Percentiles rank a stretch among this genome's conserved stretches.
phyloP scores from a whole-genome alignment of 2,888 invertebrate species.

The Cyaniris semiargus region DNA sequence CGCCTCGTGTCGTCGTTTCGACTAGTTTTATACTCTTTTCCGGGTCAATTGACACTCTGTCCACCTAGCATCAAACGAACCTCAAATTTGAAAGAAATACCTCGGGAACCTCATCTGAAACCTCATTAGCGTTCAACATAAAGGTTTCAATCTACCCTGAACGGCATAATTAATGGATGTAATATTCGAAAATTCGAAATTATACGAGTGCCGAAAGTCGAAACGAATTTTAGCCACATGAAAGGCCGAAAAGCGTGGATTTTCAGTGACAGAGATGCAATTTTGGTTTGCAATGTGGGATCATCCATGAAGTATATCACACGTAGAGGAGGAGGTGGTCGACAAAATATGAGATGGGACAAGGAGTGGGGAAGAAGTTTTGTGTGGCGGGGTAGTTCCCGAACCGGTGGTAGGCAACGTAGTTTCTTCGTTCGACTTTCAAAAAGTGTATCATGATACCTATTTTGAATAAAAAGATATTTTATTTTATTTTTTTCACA shows the following conservation, averaged over 20 bases:
- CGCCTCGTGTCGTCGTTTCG: too few species aligned
- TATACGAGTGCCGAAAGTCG: not conserved
- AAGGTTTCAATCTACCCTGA: not conserved
- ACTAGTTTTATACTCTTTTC: not conserved
- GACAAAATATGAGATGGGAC: too few species aligned
- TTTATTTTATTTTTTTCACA: too few species aligned
- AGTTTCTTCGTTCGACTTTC: too few species aligned
- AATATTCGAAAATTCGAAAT: slow-evolving; percentile 8
- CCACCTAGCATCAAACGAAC: not conserved
- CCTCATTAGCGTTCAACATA: slow-evolving; percentile 1
- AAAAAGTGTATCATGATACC: too few species aligned
- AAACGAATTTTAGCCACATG: not conserved
- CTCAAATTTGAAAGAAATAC: not conserved
- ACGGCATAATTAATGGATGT: not conserved
- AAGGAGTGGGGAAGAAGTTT: too few species aligned
- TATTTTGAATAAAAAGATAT: too few species aligned
- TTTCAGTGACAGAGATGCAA: slow-evolving; percentile 8
- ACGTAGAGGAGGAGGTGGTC: too few species aligned
- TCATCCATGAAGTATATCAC: too few species aligned
- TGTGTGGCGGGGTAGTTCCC: too few species aligned
- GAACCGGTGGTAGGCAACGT: too few species aligned
- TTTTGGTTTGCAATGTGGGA: not conserved
- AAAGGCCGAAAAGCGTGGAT: slow-evolving; percentile 11
- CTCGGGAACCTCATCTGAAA: not conserved
- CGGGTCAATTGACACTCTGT: not conserved